Conservation (phyloP, 1,140 invertebrate species). For the Caligus rogercresseyi region DNA sequence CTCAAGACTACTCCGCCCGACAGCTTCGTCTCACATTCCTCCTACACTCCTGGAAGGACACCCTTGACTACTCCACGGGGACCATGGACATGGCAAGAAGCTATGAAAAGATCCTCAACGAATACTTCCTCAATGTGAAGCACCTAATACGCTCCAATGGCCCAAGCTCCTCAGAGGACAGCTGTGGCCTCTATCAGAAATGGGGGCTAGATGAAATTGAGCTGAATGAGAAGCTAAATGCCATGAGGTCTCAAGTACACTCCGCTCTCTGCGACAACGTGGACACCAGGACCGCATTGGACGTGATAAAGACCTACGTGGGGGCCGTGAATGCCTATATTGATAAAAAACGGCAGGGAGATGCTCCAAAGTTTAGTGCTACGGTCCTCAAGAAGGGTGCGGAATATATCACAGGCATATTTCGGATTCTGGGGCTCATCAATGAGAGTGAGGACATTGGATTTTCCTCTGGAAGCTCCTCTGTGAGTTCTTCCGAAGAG, state of each 20-base stretch:
- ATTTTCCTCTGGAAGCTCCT: slow-evolving; percentile 41
- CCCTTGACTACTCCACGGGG: slow-evolving; percentile 83
- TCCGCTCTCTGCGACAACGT: slow-evolving; percentile 83
- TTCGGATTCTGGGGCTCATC: slow-evolving; percentile 76
- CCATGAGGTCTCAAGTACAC: slow-evolving; percentile 53
- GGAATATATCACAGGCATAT: slow-evolving; percentile 61
- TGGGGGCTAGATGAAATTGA: slow-evolving; percentile 26
- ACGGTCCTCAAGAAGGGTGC: slow-evolving; percentile 35
- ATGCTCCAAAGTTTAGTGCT: background rate
- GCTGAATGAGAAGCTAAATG: slow-evolving; percentile 40
- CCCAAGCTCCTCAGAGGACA: slow-evolving; percentile 25
- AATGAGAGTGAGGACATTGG: slow-evolving; percentile 49
- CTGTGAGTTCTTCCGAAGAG: slow-evolving; percentile 43
- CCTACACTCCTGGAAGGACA: slow-evolving; percentile 94
- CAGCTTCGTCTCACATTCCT: slow-evolving; percentile 87
- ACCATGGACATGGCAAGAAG: slow-evolving; percentile 87
- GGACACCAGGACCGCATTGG: slow-evolving; percentile 69
- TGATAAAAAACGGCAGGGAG: slow-evolving; percentile 38
- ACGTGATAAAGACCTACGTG: slow-evolving; percentile 63
- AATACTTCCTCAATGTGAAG: slow-evolving; percentile 89
- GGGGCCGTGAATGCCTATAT: slow-evolving; percentile 66
- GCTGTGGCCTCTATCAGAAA: slow-evolving; percentile 16
- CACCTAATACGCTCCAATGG: slow-evolving; percentile 50
- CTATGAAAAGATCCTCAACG: slow-evolving; percentile 75
- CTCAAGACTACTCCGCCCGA: slow-evolving; percentile 60